Percentiles rank a stretch among this genome's conserved stretches.
Evolutionary conservation across 2,888 invertebrate species (phyloP).

Genomic region (Phania funesta): DNA sequence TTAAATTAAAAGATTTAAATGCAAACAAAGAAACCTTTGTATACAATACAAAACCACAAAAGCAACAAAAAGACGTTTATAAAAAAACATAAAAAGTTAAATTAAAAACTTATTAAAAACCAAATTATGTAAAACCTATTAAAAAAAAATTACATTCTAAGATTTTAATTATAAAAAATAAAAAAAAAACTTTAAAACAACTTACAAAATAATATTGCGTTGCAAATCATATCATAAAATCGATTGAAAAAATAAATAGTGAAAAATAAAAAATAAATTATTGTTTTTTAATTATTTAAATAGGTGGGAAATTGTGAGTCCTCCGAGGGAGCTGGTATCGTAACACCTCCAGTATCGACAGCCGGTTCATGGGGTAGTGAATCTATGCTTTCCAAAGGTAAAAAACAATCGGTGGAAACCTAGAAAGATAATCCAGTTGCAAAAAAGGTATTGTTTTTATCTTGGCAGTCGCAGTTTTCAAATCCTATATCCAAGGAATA

Average conservation of each 20-base stretch:
- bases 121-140: slow-evolving; percentile 61
- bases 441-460: neutral
- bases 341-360: slow-evolving; percentile 78
- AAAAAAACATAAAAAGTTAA: slow-evolving; percentile 63
- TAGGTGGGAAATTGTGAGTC: slow-evolving; percentile 78
- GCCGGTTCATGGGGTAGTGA: slow-evolving; percentile 78
- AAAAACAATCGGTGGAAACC: slow-evolving; percentile 78
- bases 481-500: too few relatives aligned
- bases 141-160: slow-evolving; percentile 44
- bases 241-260: slow-evolving; percentile 66
- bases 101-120: slow-evolving; percentile 55
- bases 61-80: slow-evolving; percentile 49
- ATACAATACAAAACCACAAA: slow-evolving; percentile 35
- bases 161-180: slow-evolving; percentile 60
- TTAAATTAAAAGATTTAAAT: slow-evolving; percentile 40
- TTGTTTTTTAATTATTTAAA: slow-evolving; percentile 69
- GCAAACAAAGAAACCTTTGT: neutral
- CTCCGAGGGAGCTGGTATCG: slow-evolving; percentile 78
- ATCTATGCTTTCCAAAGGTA: slow-evolving; percentile 78
- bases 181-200: slow-evolving; percentile 51
- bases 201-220: slow-evolving; percentile 68
- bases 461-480: too few relatives aligned
- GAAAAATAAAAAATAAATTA: slow-evolving; percentile 64
- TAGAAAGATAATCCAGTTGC: slow-evolving; percentile 56
- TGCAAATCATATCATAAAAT: slow-evolving; percentile 73